Percentiles rank a stretch among this genome's conserved stretches.
Conservation (phyloP, 2,888 invertebrate species). For the Polylopha cassiicola region DNA sequence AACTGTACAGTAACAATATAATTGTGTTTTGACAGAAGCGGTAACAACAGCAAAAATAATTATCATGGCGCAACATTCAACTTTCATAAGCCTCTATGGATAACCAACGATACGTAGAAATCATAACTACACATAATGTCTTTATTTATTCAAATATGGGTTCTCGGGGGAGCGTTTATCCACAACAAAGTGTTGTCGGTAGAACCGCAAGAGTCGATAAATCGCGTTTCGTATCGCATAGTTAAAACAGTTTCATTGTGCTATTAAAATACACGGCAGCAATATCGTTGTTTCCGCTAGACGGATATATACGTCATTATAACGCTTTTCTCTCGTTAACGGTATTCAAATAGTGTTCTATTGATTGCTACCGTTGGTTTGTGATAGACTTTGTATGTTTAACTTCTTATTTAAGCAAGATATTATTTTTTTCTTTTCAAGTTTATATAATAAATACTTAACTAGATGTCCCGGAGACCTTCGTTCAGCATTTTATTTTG, state of each 20-base stretch:
- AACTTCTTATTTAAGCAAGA: too few relatives aligned
- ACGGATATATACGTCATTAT: slow-evolving; percentile 32
- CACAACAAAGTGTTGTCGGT: slow-evolving; percentile 37
- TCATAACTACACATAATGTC: slow-evolving; percentile 13
- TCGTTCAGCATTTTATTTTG: too few relatives aligned
- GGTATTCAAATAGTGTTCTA: too few relatives aligned
- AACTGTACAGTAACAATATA: too few relatives aligned
- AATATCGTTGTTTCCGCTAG: slow-evolving; percentile 46
- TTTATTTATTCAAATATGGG: slow-evolving; percentile 34
- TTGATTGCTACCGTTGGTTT: too few relatives aligned
- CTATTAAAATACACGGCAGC: slow-evolving; percentile 50
- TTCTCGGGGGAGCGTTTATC: slow-evolving; percentile 29
- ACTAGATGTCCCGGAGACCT: too few relatives aligned
- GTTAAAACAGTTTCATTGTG: slow-evolving; percentile 46
- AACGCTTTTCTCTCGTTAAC: too few relatives aligned
- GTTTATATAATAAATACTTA: too few relatives aligned
- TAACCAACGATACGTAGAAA: slow-evolving; percentile 3
- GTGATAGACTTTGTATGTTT: too few relatives aligned
- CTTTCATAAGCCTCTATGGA: slow-evolving; percentile 6
- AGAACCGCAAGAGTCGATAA: slow-evolving; percentile 43
- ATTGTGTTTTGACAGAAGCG: too few relatives aligned
- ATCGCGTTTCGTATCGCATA: slow-evolving; percentile 41
- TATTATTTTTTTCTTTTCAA: too few relatives aligned
- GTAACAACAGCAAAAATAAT: slow-evolving; percentile 5
- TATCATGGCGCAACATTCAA: slow-evolving; percentile 8